Base-by-base conservation (phyloP, 2,888 invertebrate genomes). In the Micoletzkya japonica region DNA sequence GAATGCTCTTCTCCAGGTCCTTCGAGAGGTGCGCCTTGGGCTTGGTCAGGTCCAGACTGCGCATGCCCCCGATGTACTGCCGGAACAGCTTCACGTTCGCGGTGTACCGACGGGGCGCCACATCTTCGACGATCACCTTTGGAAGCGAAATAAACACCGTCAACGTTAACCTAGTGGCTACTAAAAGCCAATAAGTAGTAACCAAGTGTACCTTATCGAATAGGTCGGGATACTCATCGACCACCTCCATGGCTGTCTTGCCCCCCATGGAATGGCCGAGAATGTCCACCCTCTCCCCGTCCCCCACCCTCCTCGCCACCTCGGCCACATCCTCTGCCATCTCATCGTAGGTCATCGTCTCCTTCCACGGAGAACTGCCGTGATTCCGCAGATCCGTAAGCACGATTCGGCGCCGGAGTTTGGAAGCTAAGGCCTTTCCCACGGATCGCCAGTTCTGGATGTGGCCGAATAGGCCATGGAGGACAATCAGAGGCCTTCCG, bases 351-450 rank as follows among this genome's bases (percentile, higher is more conserved):
- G 49, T 6, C 69, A 69, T 69, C n/a, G 36, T 26, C 2, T 37
- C 20, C 3, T 50, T 39, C 10, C 60, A 94, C 1, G 92, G 91
- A 85, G 94, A 94, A 75, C 94, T 93, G 0, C 95, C 96, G 87
- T 96, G 96, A 87, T 96, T 95, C 85, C 95, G 89, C 3, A 92
- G 91, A 87, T 96, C 95, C 44, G 94, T 89, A 10, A 91, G 89
- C 72, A 93, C 89, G 0, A 93, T 34, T 2, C 57, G 37, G 7
- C 68, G 57, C 24, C 32, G 26, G n/a, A 68, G 39, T 24, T 58
- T 50, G 24, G 57, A 28, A 17, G 68, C 52, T 17, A 68, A 58
- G 2, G 68, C 68, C 10, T 58, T 57, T 20, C 68, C 68, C 24
- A 94, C 86, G 44, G 90, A 89, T 77, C 91, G 90, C 93, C 94